Evolutionary conservation across 2,888 invertebrate species (phyloP), one percentile per base, ranked within the genome.

Genomic region (Drosophila paracracens): DNA sequence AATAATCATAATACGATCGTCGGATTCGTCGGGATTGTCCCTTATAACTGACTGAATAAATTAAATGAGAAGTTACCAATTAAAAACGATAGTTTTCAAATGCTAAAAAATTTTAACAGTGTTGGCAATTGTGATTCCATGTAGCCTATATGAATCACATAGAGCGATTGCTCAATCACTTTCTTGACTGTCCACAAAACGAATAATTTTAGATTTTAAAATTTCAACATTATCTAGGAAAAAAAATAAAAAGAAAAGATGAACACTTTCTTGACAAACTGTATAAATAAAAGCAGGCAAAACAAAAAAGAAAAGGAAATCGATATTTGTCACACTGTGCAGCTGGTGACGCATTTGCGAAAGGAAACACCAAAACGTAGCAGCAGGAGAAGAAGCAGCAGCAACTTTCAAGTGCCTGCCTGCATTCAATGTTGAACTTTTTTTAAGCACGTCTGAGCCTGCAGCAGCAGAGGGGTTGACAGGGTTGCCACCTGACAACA

Each of bases 401-500:
- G 50, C 64, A 61, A 51, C 51, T 60, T 62, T 70, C 33, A 71
- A 52, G 57, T 56, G 31, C 21, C 27, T 13, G 54, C 46, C 52
- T 57, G 56, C 70, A 54, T 48, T 62, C 54, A 60, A 29, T 70
- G 58, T 29, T 40, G 50, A 13, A 33, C 40, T 35, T 52, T 31
- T 54, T 29, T 13, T 13, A 48, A 60, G 31, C 53, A 66, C 46
- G 66, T 56, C 21, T 40, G 21, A 43, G 56, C 56, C 56, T 29
- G 56, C n/a, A 50, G 31, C 13, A 25, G 48, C 27, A 51, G 16
- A 54, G 72, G 71, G 57, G 65, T 38, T 40, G 60, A 70, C 63
- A 76, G 77, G 58, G 70, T 67, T 73, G 88, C 79, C 88, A 83
- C 82, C 82, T 82, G 88, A 84, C 85, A 52, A 57, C 33, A 40